A percentile compares a stretch with the other conserved stretches of the same genome.
These are phyloP conservation scores for Meloidogyne chitwoodi DNA, from an alignment of 1,140 invertebrate genomes.

Conservation along the genomic window DNA sequence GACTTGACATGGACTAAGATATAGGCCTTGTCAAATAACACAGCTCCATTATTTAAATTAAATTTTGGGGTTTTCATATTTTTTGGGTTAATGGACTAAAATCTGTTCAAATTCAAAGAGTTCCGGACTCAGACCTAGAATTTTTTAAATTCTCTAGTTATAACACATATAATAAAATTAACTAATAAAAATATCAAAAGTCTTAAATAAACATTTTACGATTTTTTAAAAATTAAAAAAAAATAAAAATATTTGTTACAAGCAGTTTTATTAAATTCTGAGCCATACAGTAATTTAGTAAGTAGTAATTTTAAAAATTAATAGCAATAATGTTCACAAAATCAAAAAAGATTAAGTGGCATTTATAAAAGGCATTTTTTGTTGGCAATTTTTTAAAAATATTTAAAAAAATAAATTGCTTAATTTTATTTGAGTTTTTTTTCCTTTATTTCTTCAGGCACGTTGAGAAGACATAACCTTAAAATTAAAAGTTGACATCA, in stretches of 20 bases:
- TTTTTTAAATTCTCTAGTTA: no score
- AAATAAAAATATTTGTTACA: neutral
- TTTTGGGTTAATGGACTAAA: no score
- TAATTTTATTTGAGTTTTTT: neutral
- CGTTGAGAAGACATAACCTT: neutral
- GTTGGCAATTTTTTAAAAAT: neutral
- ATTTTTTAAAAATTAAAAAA: no score
- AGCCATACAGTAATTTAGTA: neutral
- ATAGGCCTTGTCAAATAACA: no score
- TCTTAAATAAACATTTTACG: no score
- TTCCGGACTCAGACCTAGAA: no score
- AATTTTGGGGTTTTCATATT: no score
- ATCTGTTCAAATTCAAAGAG: no score
- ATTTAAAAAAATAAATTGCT: neutral
- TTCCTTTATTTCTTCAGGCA: neutral
- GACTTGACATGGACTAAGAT: no score
- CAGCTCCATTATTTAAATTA: no score
- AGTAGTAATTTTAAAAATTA: neutral
- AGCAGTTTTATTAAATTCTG: neutral
- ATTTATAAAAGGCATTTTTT: neutral
- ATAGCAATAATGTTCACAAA: neutral
- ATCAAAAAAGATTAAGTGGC: neutral
- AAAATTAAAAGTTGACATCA: neutral
- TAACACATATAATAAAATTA: no score
- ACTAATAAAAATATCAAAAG: no score